Base-by-base conservation (phyloP, 2,113 vertebrate genomes). In the Phalacrocorax pelagicus region DNA sequence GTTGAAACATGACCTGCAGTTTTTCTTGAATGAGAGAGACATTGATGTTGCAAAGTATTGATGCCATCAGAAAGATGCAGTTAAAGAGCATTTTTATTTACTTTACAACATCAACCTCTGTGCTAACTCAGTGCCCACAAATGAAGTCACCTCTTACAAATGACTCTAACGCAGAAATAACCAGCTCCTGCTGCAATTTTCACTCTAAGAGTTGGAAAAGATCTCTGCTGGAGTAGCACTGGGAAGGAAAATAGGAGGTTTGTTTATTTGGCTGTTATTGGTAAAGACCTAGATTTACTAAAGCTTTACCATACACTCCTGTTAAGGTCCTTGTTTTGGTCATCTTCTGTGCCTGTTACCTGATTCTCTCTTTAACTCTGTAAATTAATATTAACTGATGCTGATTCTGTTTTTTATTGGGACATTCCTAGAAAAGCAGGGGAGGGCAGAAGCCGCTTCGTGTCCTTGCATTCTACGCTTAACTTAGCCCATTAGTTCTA, bases 1-100 rank as follows among this genome's bases (percentile, higher is more conserved):
- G 59, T 54, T 91, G 58, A 87, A 92, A 83, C 55, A 52, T 71
- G 80, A 72, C 81, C 88, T 94, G 55, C 12, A 62, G 61, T 42
- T 92, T 95, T 96, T 91, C 89, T 79, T 94, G 86, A 92, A 82
- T 66, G 66, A 83, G 89, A 88, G 49, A 96, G 81, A 80, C 74
- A 82, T 42, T 87, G 74, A 86, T 86, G 62, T 86, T 82, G 32
- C 81, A 63, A 82, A 62, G 32, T 91, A 80, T 66, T 58, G 92
- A 87, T 79, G 84, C 47, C 38, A 59, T 88, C 55, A 83, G 84
- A 95, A 94, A 80, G 55, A 59, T 36, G 66, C 67, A 66, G 71
- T 77, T 94, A 86, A 91, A 92, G 62, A 85, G 18, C 51, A 12
- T 77, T 91, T 94, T 89, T 92, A 58, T 85, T 92, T 94, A 46